Evolutionary conservation across 2,888 invertebrate species (phyloP).

Genomic region (Criorhina ranunculi): DNA sequence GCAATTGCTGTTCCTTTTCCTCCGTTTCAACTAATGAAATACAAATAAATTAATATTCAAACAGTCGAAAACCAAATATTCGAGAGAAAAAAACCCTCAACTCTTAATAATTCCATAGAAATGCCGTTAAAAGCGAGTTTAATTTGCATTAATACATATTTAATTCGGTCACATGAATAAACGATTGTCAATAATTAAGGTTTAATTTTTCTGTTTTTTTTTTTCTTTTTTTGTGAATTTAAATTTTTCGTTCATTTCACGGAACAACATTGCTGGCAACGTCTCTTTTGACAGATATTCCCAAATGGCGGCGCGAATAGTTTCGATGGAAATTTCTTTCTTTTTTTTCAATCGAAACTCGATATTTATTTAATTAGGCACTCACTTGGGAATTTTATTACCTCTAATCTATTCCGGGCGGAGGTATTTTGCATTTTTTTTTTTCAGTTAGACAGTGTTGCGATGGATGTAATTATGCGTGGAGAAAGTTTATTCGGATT

Average conservation of each 20-base stretch:
- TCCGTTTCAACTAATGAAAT: slow-evolving; percentile 17
- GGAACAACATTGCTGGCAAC: neutral
- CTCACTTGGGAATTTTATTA: slow-evolving; percentile 30
- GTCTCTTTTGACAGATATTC: neutral
- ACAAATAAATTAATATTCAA: slow-evolving; percentile 26
- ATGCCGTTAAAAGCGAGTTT: slow-evolving; percentile 33
- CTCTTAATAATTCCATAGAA: slow-evolving; percentile 23
- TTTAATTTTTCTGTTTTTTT: neutral
- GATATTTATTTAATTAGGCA: slow-evolving; percentile 34
- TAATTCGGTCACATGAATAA: slow-evolving; percentile 47
- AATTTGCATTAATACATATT: slow-evolving; percentile 54
- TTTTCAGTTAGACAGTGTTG: neutral
- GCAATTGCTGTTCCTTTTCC: slow-evolving; percentile 19
- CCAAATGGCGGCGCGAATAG: neutral
- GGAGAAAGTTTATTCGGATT: slow-evolving; percentile 11
- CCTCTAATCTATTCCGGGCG: slow-evolving; percentile 15
- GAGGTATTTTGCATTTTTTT: slow-evolving; percentile 11
- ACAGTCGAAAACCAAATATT: neutral
- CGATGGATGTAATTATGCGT: slow-evolving; percentile 3
- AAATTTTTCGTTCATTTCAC: slow-evolving; percentile 1
- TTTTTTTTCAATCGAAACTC: slow-evolving; percentile 14
- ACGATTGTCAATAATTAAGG: slow-evolving; percentile 20
- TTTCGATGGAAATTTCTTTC: too few relatives aligned
- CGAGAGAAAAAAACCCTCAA: slow-evolving; percentile 12
- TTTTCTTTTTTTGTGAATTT: neutral